phyloP scores from a whole-genome alignment of 2,888 invertebrate species.

The Philhelius pedissequus region DNA sequence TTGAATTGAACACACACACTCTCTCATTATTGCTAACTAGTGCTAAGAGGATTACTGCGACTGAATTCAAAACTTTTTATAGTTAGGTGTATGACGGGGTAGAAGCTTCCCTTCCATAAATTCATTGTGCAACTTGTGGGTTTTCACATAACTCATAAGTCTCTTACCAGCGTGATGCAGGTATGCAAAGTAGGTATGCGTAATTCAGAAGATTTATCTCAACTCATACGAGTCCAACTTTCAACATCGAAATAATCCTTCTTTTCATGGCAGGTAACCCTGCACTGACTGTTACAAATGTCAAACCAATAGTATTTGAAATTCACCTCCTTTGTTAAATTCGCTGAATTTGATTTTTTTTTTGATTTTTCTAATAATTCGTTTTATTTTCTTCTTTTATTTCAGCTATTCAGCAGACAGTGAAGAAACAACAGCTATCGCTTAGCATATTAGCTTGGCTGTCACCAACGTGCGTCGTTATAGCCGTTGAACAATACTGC shows the following conservation, averaged over 20 bases:
- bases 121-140: background rate
- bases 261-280: too few species aligned
- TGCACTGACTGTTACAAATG: too few species aligned
- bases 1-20: background rate
- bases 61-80: constrained; percentile 9
- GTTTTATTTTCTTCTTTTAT: background rate
- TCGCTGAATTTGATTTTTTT: background rate
- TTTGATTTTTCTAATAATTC: constrained; percentile 17
- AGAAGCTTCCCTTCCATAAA: background rate
- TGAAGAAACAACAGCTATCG: background rate
- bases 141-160: background rate
- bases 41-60: constrained; percentile 39
- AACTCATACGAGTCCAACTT: background rate
- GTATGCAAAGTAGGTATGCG: background rate
- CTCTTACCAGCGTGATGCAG: background rate
- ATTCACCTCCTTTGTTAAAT: background rate
- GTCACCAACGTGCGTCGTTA: background rate
- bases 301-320: background rate
- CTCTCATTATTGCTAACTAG: constrained; percentile 24
- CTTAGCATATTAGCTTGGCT: background rate
- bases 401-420: background rate
- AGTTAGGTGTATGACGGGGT: too few species aligned
- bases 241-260: background rate
- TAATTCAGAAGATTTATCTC: background rate
- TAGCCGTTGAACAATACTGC: constrained; percentile 49